Evolutionary conservation across 2,797 vertebrate species (phyloP).

Genomic region (Prunella strophiata): DNA sequence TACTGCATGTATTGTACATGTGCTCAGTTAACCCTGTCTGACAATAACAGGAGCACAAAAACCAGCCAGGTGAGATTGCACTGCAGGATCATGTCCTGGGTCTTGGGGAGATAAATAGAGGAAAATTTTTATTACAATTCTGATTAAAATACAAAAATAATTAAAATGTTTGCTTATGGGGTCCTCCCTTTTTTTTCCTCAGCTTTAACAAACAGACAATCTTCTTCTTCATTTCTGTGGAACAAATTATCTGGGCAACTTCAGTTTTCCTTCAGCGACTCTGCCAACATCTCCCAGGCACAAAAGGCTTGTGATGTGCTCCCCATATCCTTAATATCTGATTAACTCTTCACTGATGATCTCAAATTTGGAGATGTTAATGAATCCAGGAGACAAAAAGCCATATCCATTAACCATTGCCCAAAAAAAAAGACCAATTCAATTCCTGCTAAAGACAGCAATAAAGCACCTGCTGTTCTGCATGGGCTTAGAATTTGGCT

Average conservation of each 20-base stretch:
- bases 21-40: not conserved
- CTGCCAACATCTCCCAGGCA: not conserved
- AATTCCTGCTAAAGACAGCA: not conserved
- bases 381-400: not conserved
- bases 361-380: not conserved
- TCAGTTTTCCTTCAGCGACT: not conserved
- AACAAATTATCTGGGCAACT: not conserved
- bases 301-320: not conserved
- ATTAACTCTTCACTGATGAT: not conserved
- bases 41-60: not conserved
- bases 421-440: not conserved
- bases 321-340: not conserved
- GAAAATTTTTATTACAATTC: not conserved
- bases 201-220: not conserved
- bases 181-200: not conserved
- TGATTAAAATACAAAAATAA: not conserved
- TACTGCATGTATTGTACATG: not conserved
- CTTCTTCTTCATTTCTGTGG: not conserved
- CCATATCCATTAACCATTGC: not conserved
- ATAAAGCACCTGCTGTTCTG: not conserved
- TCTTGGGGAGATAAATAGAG: not conserved
- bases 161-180: not conserved
- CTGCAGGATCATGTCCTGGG: not conserved
- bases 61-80: not conserved
- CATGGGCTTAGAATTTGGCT: not conserved